phyloP scores from a whole-genome alignment of 2,113 vertebrate species.

The Geococcyx californianus region DNA sequence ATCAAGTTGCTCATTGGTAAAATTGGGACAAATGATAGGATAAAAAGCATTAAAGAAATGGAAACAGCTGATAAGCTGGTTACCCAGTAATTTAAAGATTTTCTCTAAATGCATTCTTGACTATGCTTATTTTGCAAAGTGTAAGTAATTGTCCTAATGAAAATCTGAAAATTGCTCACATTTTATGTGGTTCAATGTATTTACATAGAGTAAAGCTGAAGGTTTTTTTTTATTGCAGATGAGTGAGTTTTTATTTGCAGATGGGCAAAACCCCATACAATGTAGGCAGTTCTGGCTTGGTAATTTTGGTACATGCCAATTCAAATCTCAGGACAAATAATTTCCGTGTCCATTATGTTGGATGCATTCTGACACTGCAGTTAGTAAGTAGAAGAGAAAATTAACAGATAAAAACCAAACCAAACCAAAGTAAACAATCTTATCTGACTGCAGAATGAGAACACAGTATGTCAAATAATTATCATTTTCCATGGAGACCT shows the following conservation, averaged over 20 bases:
- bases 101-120: not conserved
- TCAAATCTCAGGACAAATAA: conserved; percentile 19
- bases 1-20: not conserved
- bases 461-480: not conserved
- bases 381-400: not conserved
- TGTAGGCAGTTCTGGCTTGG: not conserved
- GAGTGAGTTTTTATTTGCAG: not conserved
- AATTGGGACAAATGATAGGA: not conserved
- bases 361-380: not conserved
- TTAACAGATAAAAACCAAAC: not conserved
- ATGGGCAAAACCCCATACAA: not conserved
- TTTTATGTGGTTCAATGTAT: not conserved
- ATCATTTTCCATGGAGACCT: not conserved
- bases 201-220: not conserved
- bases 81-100: not conserved
- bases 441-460: not conserved
- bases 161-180: not conserved
- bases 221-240: not conserved
- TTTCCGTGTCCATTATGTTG: not conserved
- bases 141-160: not conserved
- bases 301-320: not conserved
- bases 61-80: not conserved
- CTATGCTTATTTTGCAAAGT: not conserved
- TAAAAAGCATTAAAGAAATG: not conserved
- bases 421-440: not conserved